Conservation (phyloP, 2,797 vertebrate genomes). For the Bufotes viridis region DNA sequence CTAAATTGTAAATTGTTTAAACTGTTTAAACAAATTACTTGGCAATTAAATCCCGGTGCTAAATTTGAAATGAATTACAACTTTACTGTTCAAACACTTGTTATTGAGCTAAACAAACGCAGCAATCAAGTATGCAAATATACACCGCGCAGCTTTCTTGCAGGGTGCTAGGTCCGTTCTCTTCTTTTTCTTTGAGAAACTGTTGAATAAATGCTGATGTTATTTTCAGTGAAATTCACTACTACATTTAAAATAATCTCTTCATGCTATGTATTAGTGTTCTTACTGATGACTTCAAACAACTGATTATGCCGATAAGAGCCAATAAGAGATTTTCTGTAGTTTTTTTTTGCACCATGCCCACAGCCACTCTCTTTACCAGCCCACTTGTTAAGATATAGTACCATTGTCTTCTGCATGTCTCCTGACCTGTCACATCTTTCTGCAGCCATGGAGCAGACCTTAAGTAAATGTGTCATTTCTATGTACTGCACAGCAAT, state of each 20-base stretch:
- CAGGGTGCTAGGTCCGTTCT: slow-evolving; percentile 24
- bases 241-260: background rate
- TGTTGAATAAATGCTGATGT: background rate
- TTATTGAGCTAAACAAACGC: slow-evolving; percentile 78
- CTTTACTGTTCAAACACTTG: slow-evolving; percentile 80
- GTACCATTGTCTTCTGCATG: background rate
- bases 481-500: too few species aligned
- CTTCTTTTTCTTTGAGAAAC: background rate
- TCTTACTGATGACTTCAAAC: too few species aligned
- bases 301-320: background rate
- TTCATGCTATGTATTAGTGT: background rate
- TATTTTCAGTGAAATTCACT: background rate
- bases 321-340: background rate
- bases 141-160: slow-evolving; percentile 26
- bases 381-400: background rate
- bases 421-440: background rate
- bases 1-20: slow-evolving; percentile 87
- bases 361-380: background rate
- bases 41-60: slow-evolving; percentile 84
- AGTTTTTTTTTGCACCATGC: too few species aligned
- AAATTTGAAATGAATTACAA: slow-evolving; percentile 84
- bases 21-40: slow-evolving; percentile 86
- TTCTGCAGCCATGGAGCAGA: background rate
- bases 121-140: slow-evolving; percentile 78
- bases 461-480: background rate